Conservation (phyloP, 1,140 invertebrate species). For the Drosophila nikananu region DNA sequence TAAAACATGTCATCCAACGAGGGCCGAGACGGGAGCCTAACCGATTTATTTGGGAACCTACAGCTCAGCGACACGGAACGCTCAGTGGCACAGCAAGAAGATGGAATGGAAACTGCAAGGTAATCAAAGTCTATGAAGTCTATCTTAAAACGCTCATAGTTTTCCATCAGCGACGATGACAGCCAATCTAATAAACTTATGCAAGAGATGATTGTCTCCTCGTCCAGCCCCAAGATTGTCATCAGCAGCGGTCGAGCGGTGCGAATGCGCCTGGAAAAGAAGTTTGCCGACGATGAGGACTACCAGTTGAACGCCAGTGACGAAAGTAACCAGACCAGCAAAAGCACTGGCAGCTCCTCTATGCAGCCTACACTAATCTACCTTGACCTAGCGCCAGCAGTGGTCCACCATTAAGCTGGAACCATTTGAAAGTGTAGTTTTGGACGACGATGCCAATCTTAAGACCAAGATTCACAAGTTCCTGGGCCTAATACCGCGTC, state of each 20-base stretch:
- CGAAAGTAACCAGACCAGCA: conserved; percentile 9
- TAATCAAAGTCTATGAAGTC: too few species aligned
- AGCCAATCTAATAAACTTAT: too few species aligned
- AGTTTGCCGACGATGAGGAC: conserved; percentile 60
- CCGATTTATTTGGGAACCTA: too few species aligned
- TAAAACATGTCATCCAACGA: too few species aligned
- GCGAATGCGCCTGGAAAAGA: conserved; percentile 28
- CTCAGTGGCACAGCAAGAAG: too few species aligned
- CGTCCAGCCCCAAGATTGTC: conserved; percentile 18
- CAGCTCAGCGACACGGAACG: too few species aligned
- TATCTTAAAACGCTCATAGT: too few species aligned
- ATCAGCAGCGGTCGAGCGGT: conserved; percentile 64
- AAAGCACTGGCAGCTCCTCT: conserved; percentile 10
- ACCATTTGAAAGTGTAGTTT: conserved; percentile 4
- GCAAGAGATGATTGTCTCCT: background rate
- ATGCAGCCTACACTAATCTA: conserved; percentile 29
- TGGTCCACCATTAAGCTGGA: conserved; percentile 31
- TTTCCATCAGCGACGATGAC: too few species aligned
- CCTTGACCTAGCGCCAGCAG: conserved; percentile 31
- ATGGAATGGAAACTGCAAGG: too few species aligned
- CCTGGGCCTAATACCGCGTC: conserved; percentile 46
- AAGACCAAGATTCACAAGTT: conserved; percentile 56
- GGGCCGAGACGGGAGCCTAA: too few species aligned
- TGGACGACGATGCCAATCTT: conserved; percentile 45
- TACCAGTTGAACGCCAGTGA: conserved; percentile 6